Conservation (phyloP, 35 echinoderm and acorn worm genomes). For the Nesometra sesokonis region DNA sequence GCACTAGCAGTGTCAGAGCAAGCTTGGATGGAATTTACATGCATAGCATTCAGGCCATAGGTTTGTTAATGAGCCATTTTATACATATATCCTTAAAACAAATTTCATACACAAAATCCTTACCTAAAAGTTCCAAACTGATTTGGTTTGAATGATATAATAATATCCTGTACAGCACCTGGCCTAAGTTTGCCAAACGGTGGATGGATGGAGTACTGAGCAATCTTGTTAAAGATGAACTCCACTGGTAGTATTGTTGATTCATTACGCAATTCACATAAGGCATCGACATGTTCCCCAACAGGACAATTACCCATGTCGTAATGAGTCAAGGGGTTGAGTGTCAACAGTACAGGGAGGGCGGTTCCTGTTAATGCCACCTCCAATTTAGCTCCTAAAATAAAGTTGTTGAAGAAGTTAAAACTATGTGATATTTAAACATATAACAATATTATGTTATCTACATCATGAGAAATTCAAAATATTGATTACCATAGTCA, state of each 20-base stretch:
- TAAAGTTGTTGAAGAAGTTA: too few species aligned
- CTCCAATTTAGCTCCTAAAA: constrained; percentile 58
- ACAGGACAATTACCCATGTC: constrained; percentile 83
- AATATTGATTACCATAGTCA: too few species aligned
- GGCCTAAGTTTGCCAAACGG: constrained; percentile 61
- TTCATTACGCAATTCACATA: constrained; percentile 84
- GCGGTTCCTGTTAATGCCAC: constrained; percentile 86
- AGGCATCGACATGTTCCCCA: constrained; percentile 74
- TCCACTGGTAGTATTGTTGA: constrained; percentile 60
- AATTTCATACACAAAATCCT: too few species aligned
- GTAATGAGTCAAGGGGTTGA: constrained; percentile 58
- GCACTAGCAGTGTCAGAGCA: too few species aligned
- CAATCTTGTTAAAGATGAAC: constrained; percentile 64
- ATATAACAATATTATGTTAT: too few species aligned
- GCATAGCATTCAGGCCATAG: too few species aligned
- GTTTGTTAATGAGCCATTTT: too few species aligned
- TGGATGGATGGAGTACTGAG: constrained; percentile 69
- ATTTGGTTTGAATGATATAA: constrained; percentile 94
- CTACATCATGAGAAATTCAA: too few species aligned
- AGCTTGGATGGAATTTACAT: too few species aligned
- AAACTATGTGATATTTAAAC: too few species aligned
- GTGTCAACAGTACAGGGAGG: constrained; percentile 61
- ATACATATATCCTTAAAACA: too few species aligned
- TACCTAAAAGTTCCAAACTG: constrained; percentile 86
- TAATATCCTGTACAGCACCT: constrained; percentile 65